Conservation (phyloP, 2,113 vertebrate genomes). For the Callaeas wilsoni region DNA sequence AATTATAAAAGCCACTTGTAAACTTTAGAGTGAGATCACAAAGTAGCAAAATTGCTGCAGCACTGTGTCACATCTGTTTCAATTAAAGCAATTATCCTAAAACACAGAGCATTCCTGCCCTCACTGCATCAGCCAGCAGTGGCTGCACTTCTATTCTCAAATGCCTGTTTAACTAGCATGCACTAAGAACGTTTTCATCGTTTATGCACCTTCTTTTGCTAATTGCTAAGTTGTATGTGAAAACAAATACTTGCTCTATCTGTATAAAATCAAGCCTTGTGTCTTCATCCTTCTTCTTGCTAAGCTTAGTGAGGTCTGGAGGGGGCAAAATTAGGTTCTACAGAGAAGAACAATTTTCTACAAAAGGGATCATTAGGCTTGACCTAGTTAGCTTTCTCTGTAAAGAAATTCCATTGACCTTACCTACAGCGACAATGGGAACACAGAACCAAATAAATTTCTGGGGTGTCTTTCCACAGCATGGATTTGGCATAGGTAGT, state of each 20-base stretch:
- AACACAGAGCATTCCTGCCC: neutral
- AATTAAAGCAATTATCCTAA: conserved; percentile 35
- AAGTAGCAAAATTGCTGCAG: neutral
- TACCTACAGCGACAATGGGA: neutral
- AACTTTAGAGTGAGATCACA: neutral
- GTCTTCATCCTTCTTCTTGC: neutral
- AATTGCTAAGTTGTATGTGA: neutral
- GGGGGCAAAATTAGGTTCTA: neutral
- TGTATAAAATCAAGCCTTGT: neutral
- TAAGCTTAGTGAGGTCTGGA: neutral
- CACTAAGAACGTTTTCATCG: neutral
- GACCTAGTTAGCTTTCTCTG: neutral
- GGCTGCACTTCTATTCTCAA: neutral
- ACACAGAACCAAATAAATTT: neutral
- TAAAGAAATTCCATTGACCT: neutral
- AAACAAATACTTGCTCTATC: neutral
- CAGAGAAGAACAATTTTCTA: neutral
- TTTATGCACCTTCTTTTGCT: neutral
- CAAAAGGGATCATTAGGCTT: neutral
- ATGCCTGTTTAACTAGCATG: neutral
- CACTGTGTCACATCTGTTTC: neutral
- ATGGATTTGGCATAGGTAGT: neutral
- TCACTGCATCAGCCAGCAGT: neutral
- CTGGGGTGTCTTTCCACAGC: neutral
- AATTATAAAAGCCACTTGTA: conserved; percentile 5